Percentiles rank a stretch among this genome's conserved stretches.
Evolutionary conservation across 2,113 vertebrate species (phyloP).

Genomic region (Brachyhypopomus gauderio): DNA sequence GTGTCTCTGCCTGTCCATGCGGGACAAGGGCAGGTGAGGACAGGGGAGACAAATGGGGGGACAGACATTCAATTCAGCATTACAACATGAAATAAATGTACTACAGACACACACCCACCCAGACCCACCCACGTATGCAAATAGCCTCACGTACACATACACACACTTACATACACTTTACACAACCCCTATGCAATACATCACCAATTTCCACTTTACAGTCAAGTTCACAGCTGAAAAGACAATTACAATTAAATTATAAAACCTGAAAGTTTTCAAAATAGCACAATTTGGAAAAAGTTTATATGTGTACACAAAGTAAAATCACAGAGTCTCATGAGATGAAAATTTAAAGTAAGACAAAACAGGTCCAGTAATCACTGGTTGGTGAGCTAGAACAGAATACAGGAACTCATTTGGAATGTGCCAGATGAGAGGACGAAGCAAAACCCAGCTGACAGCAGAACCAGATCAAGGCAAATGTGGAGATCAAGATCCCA

Average conservation of each 20-base stretch:
- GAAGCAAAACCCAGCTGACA: conserved; percentile 11
- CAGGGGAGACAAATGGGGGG: conserved; percentile 46
- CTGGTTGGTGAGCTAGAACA: conserved; percentile 57
- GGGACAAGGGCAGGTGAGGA: conserved; percentile 32
- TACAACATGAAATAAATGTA: conserved; percentile 14
- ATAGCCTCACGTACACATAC: conserved; percentile 35
- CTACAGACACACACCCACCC: conserved; percentile 58
- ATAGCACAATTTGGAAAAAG: conserved; percentile 36
- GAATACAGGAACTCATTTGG: conserved; percentile 58
- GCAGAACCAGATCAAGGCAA: conserved; percentile 32
- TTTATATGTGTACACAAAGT: background rate
- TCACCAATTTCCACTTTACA: conserved; percentile 37
- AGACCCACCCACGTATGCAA: conserved; percentile 62
- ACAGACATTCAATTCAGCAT: conserved; percentile 56
- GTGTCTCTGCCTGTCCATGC: conserved; percentile 57
- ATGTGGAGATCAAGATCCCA: conserved; percentile 29
- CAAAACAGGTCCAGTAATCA: conserved; percentile 53
- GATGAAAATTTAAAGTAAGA: conserved; percentile 19
- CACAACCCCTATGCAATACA: conserved; percentile 62
- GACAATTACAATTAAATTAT: conserved; percentile 63
- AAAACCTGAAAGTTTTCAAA: conserved; percentile 33
- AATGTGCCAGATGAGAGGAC: conserved; percentile 60
- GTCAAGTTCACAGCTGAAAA: conserved; percentile 67
- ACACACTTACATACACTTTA: conserved; percentile 44
- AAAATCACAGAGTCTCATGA: conserved; percentile 39